Evolutionary conservation across 2,888 invertebrate genomes (phyloP), one percentile per base, ranked within the genome.

Genomic region (Drosophila macrothrix): DNA sequence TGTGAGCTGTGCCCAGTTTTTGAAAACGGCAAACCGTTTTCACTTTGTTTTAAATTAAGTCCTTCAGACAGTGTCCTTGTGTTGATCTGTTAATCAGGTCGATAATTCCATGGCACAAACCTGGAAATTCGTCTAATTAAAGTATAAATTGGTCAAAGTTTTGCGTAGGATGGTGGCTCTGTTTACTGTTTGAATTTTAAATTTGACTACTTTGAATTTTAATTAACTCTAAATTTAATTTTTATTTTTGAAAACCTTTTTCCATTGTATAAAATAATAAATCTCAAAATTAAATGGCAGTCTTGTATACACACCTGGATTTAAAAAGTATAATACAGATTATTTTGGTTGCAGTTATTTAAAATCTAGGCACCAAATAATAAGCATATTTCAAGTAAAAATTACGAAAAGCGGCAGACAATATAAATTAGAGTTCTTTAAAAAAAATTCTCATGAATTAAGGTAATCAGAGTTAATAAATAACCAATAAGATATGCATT

Each of bases 1-100:
- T 9, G 16, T 0, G 0, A 62, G 60, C 61, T 77, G 75, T 69
- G 54, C 64, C 82, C 84, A 84, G 80, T 89, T 72, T 90, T 89
- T 75, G 29, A 67, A 73, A 84, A 14, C 1, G n/a, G 0, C 5
- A 31, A 22, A 22, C 22, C 9, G 25, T 9, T 46, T 46, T 46
- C 14, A 16, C 9, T 46, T 46, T 9, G 9, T 4, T 9, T 25
- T 25, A 16, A 9, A 4, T 46, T 4, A 46, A 16, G 16, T 16
- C 6, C 25, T 9, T 46, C 7, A 46, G 25, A 9, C 25, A 16
- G 16, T 25, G n/a, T 46, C 1, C 2, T 12, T 22, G 4, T 10
- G 10, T 22, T 14, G 1, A 10, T 28, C 9, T 28, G 16, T 2
- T 31, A 16, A 31, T 33, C 7, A 25, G 16, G 10, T 10, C 10